phyloP scores from a whole-genome alignment of 23 tunicate species.

The Styela clava region DNA sequence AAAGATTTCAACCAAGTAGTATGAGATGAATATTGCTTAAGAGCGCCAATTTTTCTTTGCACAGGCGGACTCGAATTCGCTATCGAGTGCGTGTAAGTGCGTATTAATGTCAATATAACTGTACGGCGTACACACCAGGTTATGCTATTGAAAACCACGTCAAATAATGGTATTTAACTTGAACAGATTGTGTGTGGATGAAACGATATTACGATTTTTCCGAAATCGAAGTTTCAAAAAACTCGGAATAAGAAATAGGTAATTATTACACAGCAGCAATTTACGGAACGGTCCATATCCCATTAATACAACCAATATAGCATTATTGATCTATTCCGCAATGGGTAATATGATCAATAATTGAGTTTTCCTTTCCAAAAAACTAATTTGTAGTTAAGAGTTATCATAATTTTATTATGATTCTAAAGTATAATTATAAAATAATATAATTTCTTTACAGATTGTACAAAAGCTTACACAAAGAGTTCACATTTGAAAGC shows the following conservation, averaged over 20 bases:
- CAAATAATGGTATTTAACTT: too few species aligned
- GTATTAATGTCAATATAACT: neutral
- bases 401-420: too few species aligned
- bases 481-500: conserved; percentile 95
- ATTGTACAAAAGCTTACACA: conserved; percentile 95
- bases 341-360: neutral
- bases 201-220: too few species aligned
- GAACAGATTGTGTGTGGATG: too few species aligned
- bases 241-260: too few species aligned
- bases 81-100: conserved; percentile 1
- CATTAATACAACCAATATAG: too few species aligned
- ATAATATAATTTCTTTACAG: conserved; percentile 26
- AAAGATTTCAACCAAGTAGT: neutral
- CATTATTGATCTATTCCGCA: neutral
- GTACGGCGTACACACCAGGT: neutral
- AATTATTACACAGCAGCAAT: too few species aligned
- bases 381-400: neutral
- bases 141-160: neutral
- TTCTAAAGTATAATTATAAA: neutral
- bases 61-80: neutral
- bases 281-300: too few species aligned
- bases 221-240: too few species aligned
- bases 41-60: conserved; percentile 3
- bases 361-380: neutral
- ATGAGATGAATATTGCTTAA: neutral